Conservation (phyloP, 2,888 invertebrate genomes). For the Lasioglossum oenotherae region DNA sequence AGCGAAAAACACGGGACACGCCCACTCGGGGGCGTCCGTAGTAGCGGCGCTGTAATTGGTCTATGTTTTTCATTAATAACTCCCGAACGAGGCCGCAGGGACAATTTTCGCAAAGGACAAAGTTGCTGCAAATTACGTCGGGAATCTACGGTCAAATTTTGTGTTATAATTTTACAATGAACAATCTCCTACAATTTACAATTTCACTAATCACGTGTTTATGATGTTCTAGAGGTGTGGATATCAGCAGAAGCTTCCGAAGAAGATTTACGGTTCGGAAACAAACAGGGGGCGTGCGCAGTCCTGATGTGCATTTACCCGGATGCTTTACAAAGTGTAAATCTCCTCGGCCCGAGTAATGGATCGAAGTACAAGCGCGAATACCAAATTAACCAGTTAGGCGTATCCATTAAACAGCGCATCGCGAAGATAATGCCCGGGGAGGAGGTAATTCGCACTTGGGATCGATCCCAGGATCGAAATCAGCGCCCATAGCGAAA, state of each 20-base stretch:
- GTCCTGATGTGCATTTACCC: not conserved
- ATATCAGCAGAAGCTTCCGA: not conserved
- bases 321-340: slow-evolving; percentile 9
- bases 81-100: too few relatives aligned
- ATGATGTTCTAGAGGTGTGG: too few relatives aligned
- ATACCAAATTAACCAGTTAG: slow-evolving; percentile 36
- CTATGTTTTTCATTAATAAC: too few relatives aligned
- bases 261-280: not conserved
- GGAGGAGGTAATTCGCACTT: slow-evolving; percentile 34
- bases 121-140: too few relatives aligned
- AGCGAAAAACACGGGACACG: too few relatives aligned
- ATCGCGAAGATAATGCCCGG: slow-evolving; percentile 25
- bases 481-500: slow-evolving; percentile 29
- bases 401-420: slow-evolving; percentile 38
- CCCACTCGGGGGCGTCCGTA: too few relatives aligned
- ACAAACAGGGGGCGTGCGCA: not conserved
- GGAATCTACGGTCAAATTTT: too few relatives aligned
- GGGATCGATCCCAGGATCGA: slow-evolving; percentile 34
- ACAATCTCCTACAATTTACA: too few relatives aligned
- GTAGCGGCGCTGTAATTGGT: too few relatives aligned
- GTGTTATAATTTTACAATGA: too few relatives aligned
- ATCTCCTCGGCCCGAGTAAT: slow-evolving; percentile 30
- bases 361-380: slow-evolving; percentile 22
- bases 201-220: too few relatives aligned
- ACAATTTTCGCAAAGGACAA: too few relatives aligned